These are phyloP conservation scores for Drosophila testacea DNA, from an alignment of 2,888 invertebrate genomes.

Conservation along the genomic window DNA sequence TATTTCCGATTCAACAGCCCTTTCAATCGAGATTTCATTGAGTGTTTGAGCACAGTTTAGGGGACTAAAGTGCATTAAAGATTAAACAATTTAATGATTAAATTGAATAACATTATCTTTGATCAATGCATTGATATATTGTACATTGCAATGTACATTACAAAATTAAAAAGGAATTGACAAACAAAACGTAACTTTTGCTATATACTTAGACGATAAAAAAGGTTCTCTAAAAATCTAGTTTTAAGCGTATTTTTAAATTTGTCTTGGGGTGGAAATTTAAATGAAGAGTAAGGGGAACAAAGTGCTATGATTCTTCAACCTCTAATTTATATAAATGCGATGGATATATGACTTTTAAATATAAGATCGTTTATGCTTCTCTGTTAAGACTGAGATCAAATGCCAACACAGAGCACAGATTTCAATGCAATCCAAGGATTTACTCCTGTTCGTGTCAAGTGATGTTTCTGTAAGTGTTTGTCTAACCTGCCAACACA, in stretches of 20 bases:
- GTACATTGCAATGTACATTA: no score
- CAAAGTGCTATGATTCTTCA: no score
- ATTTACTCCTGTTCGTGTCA: conserved; percentile 45
- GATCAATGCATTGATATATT: no score
- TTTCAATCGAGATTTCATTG: conserved; percentile 8
- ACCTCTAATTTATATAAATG: no score
- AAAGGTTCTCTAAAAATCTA: no score
- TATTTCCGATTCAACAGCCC: conserved; percentile 26
- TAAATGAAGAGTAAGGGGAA: no score
- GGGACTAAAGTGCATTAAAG: not conserved
- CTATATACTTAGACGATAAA: not conserved
- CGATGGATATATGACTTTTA: no score
- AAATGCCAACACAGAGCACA: conserved; percentile 29
- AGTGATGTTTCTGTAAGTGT: conserved; percentile 39
- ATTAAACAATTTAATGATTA: not conserved
- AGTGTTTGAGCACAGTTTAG: conserved; percentile 9
- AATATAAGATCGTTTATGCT: no score
- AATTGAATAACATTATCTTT: not conserved
- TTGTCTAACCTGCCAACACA: conserved; percentile 36
- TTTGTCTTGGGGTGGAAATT: no score
- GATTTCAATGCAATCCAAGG: conserved; percentile 12
- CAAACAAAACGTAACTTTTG: not conserved
- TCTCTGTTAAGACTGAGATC: not conserved
- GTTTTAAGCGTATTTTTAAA: no score
- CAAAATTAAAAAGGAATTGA: no score